Evolutionary conservation across 2,113 vertebrate species (phyloP), one percentile per base, ranked within the genome.

Genomic region (Crotalus helleri): DNA sequence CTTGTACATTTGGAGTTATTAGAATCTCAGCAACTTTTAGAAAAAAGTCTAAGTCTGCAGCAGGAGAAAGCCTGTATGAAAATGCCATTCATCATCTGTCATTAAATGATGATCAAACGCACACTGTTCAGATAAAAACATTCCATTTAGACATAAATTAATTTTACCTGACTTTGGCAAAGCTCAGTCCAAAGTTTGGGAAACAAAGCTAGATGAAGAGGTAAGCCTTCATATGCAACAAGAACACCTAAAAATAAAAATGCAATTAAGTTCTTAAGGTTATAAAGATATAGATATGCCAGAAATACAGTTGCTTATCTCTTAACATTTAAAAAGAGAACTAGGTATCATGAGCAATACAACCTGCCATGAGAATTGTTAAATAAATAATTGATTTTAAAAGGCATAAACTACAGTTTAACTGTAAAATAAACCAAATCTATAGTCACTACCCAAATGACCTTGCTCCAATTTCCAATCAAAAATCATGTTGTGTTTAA

Each of bases 141-240:
- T 21, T 24, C 44, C 13, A 95, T 89, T 93, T 61, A 92, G 33
- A 81, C 17, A 81, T 89, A 39, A n/a, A 91, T 94, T 95, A 88
- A 49, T 92, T 97, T 96, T 97, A 99, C 99, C 99, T 99, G 99
- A 90, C 99, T 99, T 97, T 99, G 99, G 95, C 98, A 98, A 53
- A 99, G 98, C 97, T 99, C 99, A 21, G 99, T 99, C 99, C 99
- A 99, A 89, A 99, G 98, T 96, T 99, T 99, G 93, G 99, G 99
- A 95, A 99, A 99, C 90, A 99, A 98, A 0, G 98, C 98, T 26
- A 99, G 98, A 96, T 99, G 99, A 94, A 99, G 98, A 39, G 99
- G 99, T 91, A 99, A 98, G 94, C 99, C 99, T 98, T 99, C 99
- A 93, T 99, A 99, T 0, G 99, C 99, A 91, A 99, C 99, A 94